Conservation (phyloP, 1,140 invertebrate genomes). For the Stratiolaelaps scimitus region DNA sequence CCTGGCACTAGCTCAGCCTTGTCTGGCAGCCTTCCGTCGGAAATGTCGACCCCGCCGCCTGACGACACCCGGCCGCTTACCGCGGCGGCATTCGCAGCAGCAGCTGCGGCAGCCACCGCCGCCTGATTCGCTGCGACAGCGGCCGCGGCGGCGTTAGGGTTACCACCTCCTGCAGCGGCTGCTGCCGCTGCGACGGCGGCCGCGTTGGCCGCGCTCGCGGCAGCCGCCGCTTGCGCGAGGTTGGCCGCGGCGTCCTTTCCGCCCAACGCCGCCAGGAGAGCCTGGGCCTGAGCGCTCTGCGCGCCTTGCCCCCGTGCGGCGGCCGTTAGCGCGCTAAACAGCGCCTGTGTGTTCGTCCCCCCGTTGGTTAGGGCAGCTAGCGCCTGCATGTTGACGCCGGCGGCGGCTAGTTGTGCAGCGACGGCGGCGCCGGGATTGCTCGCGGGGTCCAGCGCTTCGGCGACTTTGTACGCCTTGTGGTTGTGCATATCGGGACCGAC, state of each 20-base stretch:
- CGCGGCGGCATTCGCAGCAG: constrained; percentile 31
- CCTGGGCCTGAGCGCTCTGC: constrained; percentile 24
- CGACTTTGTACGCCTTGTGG: constrained; percentile 27
- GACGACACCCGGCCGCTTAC: constrained; percentile 28
- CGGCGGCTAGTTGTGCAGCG: constrained; percentile 6
- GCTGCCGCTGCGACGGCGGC: constrained; percentile 30
- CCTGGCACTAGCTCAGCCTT: constrained; percentile 26
- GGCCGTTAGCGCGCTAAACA: constrained; percentile 15
- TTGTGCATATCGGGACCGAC: constrained; percentile 19
- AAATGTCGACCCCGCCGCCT: constrained; percentile 9
- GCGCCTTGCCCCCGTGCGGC: constrained; percentile 1
- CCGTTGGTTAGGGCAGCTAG: constrained; percentile 20
- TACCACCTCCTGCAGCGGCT: not conserved
- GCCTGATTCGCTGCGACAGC: constrained; percentile 37
- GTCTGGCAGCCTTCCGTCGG: constrained; percentile 16
- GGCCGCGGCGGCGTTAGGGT: not conserved
- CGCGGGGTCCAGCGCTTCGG: constrained; percentile 17
- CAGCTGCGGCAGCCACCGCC: constrained; percentile 39
- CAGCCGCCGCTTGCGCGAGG: constrained; percentile 34
- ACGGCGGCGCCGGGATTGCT: constrained; percentile 6
- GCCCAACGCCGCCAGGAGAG: not conserved
- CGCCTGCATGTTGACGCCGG: constrained; percentile 20
- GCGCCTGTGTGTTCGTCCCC: constrained; percentile 6
- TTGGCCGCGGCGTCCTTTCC: constrained; percentile 31
- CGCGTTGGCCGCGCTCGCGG: constrained; percentile 26